phyloP scores from a whole-genome alignment of 2,113 vertebrate genomes.

The Oncorhynchus mykiss region DNA sequence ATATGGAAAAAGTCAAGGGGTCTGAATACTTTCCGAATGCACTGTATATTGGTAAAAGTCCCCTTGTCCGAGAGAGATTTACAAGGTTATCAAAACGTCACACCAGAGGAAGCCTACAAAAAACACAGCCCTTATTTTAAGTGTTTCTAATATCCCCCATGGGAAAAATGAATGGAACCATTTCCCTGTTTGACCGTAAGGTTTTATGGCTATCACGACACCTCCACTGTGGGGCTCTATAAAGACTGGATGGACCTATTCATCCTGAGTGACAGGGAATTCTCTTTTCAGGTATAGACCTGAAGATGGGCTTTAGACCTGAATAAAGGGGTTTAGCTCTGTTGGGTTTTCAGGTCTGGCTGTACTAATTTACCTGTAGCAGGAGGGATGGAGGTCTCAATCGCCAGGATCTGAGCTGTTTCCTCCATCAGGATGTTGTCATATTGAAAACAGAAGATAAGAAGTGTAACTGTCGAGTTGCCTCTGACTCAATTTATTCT shows the following conservation, averaged over 20 bases:
- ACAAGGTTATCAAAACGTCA: no score
- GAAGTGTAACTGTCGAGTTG: not conserved
- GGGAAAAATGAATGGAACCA: no score
- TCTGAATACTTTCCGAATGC: no score
- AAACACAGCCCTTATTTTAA: no score
- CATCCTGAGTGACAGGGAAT: not conserved
- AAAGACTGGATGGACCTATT: not conserved
- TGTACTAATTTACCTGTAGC: conserved; percentile 80
- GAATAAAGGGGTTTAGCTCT: not conserved
- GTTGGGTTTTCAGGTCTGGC: not conserved
- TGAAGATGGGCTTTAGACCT: not conserved
- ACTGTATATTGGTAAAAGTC: no score
- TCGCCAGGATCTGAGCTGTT: conserved; percentile 96
- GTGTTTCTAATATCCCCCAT: no score
- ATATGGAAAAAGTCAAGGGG: no score
- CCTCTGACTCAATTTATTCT: not conserved
- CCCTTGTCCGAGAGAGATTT: no score
- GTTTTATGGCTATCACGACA: no score
- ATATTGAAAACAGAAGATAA: conserved; percentile 75
- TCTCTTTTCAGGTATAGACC: not conserved
- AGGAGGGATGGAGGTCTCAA: conserved; percentile 98
- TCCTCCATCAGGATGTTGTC: conserved; percentile 99
- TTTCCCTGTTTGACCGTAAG: no score
- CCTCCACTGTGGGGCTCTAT: not conserved
- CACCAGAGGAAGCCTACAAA: no score